A percentile compares a stretch with the other conserved stretches of the same genome.
These are phyloP conservation scores for Drosophila macrospina DNA, from an alignment of 2,888 invertebrate species.

Conservation along the genomic window DNA sequence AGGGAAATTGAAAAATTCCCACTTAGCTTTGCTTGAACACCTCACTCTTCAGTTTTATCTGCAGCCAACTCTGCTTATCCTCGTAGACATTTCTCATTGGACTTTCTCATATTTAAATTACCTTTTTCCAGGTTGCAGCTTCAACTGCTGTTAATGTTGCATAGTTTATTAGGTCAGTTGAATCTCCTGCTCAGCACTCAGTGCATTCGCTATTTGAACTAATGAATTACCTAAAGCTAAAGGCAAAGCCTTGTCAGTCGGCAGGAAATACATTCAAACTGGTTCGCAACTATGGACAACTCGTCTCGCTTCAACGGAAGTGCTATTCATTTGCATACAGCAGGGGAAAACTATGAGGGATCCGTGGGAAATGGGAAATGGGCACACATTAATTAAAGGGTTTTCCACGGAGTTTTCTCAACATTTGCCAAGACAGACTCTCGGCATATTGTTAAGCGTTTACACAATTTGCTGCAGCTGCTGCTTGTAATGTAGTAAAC, in stretches of 20 bases:
- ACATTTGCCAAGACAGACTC: conserved; percentile 27
- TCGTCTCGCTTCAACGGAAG: conserved; percentile 41
- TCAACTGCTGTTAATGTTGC: background rate
- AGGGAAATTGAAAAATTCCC: background rate
- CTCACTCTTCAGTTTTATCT: background rate
- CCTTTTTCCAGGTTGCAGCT: background rate
- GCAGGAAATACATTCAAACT: conserved; percentile 51
- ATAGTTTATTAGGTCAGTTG: conserved; percentile 15
- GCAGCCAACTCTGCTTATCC: background rate
- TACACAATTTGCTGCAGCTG: conserved; percentile 45
- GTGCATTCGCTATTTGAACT: conserved; percentile 27
- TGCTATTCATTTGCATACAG: conserved; percentile 66
- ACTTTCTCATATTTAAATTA: background rate
- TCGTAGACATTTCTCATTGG: background rate
- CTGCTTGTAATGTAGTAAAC: conserved; percentile 4
- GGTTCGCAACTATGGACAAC: conserved; percentile 34
- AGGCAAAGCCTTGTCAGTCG: conserved; percentile 58
- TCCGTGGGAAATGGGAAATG: conserved; percentile 16
- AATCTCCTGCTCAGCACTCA: background rate
- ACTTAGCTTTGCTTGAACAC: background rate
- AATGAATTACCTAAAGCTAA: conserved; percentile 54
- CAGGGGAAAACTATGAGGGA: conserved; percentile 25
- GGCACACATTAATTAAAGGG: conserved; percentile 59
- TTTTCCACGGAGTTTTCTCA: conserved; percentile 63
- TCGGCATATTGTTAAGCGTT: conserved; percentile 7